Percentiles rank a stretch among this genome's conserved stretches.
Conservation (phyloP, 1,140 invertebrate genomes). For the Melanaphis sacchari region DNA sequence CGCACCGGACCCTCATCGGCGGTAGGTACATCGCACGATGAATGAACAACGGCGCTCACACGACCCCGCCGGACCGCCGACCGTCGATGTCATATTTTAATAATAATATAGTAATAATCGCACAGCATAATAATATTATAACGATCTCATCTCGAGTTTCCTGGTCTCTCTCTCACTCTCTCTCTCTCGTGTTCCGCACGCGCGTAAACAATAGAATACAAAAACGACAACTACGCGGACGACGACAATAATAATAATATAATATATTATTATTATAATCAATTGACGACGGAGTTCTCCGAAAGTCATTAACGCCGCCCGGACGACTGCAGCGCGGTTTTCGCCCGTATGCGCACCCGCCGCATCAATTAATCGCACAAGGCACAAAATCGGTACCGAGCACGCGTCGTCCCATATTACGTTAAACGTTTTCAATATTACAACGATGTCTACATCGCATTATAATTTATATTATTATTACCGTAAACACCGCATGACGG, state of each 20-base stretch:
- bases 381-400: background rate
- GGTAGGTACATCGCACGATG: background rate
- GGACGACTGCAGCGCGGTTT: background rate
- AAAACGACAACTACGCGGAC: background rate
- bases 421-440: background rate
- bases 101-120: background rate
- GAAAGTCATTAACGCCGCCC: background rate
- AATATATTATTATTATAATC: background rate
- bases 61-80: background rate
- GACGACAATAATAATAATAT: background rate
- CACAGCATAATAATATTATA: background rate
- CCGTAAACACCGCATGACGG: background rate
- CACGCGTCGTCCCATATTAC: background rate
- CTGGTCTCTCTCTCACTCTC: background rate
- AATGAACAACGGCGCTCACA: background rate
- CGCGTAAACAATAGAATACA: background rate
- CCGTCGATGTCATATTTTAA: constrained; percentile 1
- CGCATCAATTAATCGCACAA: background rate
- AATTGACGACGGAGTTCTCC: background rate
- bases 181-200: no score
- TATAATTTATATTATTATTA: background rate
- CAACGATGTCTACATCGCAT: no score
- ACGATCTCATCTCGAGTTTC: background rate
- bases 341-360: background rate
- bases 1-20: background rate